Evolutionary conservation across 2,888 invertebrate species (phyloP).

Genomic region (Mythimna lalbum): DNA sequence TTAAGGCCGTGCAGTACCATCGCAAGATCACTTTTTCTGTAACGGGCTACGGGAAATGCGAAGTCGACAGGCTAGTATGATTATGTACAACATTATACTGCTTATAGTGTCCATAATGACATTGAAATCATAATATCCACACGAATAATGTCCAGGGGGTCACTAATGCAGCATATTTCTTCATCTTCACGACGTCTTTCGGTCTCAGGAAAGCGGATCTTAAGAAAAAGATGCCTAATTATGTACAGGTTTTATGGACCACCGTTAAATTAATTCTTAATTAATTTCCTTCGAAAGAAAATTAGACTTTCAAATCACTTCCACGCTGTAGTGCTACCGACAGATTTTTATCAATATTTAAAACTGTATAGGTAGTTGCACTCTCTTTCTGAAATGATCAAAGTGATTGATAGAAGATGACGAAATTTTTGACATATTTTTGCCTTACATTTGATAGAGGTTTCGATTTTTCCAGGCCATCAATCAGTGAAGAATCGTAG

Average conservation of each 20-base stretch:
- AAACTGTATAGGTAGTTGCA: slow-evolving; percentile 11
- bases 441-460: neutral
- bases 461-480: neutral
- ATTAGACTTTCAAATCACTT: slow-evolving; percentile 56
- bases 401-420: slow-evolving; percentile 8
- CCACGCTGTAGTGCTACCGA: slow-evolving; percentile 20
- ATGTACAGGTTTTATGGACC: slow-evolving; percentile 38
- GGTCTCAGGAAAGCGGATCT: slow-evolving; percentile 25
- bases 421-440: neutral
- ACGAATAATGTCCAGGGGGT: slow-evolving; percentile 29
- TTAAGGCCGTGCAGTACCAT: neutral
- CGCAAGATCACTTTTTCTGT: neutral
- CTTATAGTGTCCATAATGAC: neutral
- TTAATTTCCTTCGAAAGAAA: slow-evolving; percentile 47
- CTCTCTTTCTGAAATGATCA: slow-evolving; percentile 8
- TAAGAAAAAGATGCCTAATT: slow-evolving; percentile 30
- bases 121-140: slow-evolving; percentile 23
- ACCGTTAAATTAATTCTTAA: slow-evolving; percentile 50
- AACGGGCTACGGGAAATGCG: slow-evolving; percentile 20
- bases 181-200: slow-evolving; percentile 25
- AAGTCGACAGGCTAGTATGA: slow-evolving; percentile 21
- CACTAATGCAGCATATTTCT: slow-evolving; percentile 41
- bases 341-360: slow-evolving; percentile 44
- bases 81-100: slow-evolving; percentile 26
- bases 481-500: neutral